These are phyloP conservation scores for Rhingia rostrata DNA, from an alignment of 2,888 invertebrate species.

Conservation along the genomic window DNA sequence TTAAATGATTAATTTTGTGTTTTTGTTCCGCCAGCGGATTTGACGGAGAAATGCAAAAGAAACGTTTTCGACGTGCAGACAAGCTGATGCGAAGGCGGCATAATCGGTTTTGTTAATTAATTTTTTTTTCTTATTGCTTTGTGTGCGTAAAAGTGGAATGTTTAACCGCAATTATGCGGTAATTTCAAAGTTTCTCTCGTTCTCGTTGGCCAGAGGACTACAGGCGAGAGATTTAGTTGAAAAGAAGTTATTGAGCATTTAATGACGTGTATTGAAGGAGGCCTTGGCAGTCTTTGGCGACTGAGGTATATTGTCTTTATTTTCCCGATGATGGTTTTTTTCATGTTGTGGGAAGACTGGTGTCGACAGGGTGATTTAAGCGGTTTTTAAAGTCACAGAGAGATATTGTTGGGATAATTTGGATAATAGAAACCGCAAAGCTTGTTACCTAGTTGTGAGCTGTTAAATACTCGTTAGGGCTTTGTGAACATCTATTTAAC, in stretches of 20 bases:
- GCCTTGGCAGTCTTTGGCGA: conserved; percentile 3
- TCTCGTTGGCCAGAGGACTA: not conserved
- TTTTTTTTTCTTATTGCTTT: conserved; percentile 37
- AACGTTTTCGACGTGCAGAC: conserved; percentile 32
- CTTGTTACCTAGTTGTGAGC: conserved; percentile 51
- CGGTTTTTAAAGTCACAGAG: conserved; percentile 52
- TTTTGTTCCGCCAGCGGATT: conserved; percentile 66
- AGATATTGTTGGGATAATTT: conserved; percentile 23
- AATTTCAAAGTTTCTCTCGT: conserved; percentile 57
- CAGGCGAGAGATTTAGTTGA: not conserved
- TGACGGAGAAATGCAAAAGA: not conserved
- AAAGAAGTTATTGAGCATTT: conserved; percentile 33
- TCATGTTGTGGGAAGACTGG: conserved; percentile 8
- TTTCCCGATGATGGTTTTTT: conserved; percentile 9
- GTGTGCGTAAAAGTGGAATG: conserved; percentile 64
- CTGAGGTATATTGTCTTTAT: conserved; percentile 29
- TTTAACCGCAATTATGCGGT: conserved; percentile 73
- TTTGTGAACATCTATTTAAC: conserved; percentile 28
- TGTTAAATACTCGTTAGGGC: conserved; percentile 65
- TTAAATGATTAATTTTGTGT: conserved; percentile 71
- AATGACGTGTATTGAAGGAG: conserved; percentile 37
- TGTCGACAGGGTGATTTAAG: conserved; percentile 55
- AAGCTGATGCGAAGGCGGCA: conserved; percentile 59
- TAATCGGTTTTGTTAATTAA: conserved; percentile 73
- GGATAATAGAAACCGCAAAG: conserved; percentile 49